phyloP scores from a whole-genome alignment of 2,888 invertebrate species.

The Sphaerophoria rueppellii region DNA sequence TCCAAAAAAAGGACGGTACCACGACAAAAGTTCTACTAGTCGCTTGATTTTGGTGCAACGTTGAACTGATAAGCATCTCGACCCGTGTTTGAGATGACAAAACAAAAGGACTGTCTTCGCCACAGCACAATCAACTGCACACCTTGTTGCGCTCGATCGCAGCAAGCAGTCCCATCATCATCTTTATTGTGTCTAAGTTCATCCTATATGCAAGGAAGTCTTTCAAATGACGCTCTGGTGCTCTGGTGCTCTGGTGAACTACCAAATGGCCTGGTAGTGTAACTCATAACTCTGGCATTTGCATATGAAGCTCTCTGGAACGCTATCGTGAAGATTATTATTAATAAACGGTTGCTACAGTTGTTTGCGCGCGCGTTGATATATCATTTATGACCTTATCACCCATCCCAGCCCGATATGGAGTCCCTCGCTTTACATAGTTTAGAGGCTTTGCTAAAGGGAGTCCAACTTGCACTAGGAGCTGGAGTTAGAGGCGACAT shows the following conservation, averaged over 20 bases:
- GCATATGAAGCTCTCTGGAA: conserved; percentile 58
- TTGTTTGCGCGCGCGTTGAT: conserved; percentile 72
- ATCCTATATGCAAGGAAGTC: conserved; percentile 57
- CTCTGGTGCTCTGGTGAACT: not conserved
- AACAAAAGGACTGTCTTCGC: conserved; percentile 62
- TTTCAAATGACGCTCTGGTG: not conserved
- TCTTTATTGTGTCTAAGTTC: conserved; percentile 46
- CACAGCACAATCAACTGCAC: conserved; percentile 48
- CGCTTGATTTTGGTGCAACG: conserved; percentile 31
- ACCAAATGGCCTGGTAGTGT: not conserved
- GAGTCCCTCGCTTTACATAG: conserved; percentile 36
- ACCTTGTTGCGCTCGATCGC: conserved; percentile 55
- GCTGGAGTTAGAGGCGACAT: conserved; percentile 5
- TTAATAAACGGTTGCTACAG: conserved; percentile 73
- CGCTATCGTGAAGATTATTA: conserved; percentile 71
- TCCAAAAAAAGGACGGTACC: conserved; percentile 11
- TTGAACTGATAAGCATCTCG: conserved; percentile 64
- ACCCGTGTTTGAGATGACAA: conserved; percentile 60
- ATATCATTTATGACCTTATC: conserved; percentile 74
- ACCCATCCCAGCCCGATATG: conserved; percentile 71
- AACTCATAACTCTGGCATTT: conserved; percentile 42
- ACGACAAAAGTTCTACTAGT: conserved; percentile 64
- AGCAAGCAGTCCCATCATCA: conserved; percentile 67
- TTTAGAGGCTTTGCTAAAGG: conserved; percentile 9
- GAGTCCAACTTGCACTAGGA: conserved; percentile 9